Conservation (phyloP, 2,113 vertebrate genomes). For the Myanophis thanlyinensis region DNA sequence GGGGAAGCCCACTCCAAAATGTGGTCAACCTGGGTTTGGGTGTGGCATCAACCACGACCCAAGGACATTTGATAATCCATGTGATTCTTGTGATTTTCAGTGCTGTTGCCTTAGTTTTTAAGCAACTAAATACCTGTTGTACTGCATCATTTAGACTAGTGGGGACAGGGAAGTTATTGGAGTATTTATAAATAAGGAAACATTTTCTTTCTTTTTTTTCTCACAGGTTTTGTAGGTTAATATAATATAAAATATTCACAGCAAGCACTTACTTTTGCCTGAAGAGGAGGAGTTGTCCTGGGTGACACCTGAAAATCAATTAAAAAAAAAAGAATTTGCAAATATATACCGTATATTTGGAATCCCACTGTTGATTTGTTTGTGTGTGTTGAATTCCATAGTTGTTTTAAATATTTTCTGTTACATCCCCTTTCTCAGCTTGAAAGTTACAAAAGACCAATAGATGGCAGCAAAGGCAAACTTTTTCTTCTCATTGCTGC, state of each 20-base stretch:
- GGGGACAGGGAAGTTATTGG: background rate
- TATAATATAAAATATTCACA: background rate
- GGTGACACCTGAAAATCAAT: constrained; percentile 75
- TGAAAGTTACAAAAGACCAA: background rate
- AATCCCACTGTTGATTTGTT: background rate
- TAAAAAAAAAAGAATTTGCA: background rate
- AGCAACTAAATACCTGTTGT: background rate
- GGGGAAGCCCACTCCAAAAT: background rate
- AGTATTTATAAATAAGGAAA: background rate
- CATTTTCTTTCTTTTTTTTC: background rate
- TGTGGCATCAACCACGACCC: background rate
- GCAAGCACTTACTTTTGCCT: constrained; percentile 74
- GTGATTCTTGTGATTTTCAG: background rate
- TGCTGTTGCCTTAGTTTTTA: background rate
- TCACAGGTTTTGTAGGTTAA: background rate
- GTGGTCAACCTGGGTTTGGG: background rate
- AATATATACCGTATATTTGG: background rate
- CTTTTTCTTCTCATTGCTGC: background rate
- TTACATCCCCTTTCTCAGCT: background rate
- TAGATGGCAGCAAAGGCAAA: background rate
- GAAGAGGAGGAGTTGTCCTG: constrained; percentile 77
- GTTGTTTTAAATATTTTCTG: background rate
- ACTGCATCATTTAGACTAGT: background rate
- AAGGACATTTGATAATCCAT: background rate
- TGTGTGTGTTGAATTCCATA: background rate